Base-by-base conservation (phyloP, 1,140 invertebrate species). In the Zaprionus lachaisei region DNA sequence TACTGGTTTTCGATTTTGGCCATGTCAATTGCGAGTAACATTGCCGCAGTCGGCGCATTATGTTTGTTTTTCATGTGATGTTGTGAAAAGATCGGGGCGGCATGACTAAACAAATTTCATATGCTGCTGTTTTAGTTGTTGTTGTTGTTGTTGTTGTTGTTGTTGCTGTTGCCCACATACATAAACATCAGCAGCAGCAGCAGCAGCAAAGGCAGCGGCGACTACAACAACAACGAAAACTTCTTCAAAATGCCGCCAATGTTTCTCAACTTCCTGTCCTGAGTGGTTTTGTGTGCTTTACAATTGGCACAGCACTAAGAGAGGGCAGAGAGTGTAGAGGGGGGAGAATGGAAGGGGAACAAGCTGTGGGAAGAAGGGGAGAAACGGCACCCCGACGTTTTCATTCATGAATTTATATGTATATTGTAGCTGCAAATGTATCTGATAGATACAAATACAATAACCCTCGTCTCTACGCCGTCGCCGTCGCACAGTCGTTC, bases 171-270 rank as follows among this genome's bases (percentile, higher is more conserved):
- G 28, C 65, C 62, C 56, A 54, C 65, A 38, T 28, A 63, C 57
- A 70, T 55, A 31, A 70, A 55, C 65, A 69, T 4, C 66, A 61
- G 28, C 56, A 72, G 66, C 55, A 38, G 58, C 69, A 64, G 37
- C 72, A 49, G 17, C 51, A 66, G 22, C 57, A 54, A 20, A 22
- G 20, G 41, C 44, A 63, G 3, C 41, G 38, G 34, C 38, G 51
- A 61, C 57, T 63, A 49, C 26, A 75, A 71, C 68, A 55, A 47
- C 66, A 65, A 37, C 61, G 49, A 61, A 68, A 73, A 79, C 85
- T 81, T 84, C 85, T 89, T 90, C 79, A 84, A 89, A 84, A 89
- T 85, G 85, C 85, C 85, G 85, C 74, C 84, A 90, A 87, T 81
- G 84, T 89, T 77, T 77, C 75, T 69, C 78, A 81, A 89, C 84